Evolutionary conservation across 1,140 invertebrate species (phyloP).

Genomic region (Chelonus insularis): DNA sequence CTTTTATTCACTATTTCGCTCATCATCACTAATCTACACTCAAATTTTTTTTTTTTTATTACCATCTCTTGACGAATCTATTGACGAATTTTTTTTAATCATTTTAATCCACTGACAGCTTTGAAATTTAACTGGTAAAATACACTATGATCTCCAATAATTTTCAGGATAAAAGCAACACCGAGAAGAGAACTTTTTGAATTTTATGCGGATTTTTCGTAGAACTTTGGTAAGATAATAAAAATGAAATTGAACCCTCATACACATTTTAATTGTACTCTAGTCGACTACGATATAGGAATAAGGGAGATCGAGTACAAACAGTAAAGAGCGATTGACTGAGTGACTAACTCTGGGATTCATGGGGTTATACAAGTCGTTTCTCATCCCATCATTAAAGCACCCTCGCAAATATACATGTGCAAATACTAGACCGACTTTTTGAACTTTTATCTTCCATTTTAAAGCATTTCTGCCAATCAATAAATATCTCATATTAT

Average conservation of each 20-base stretch:
- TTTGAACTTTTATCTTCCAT: constrained; percentile 20
- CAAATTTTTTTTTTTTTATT: neutral
- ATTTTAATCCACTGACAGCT: neutral
- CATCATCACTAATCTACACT: constrained; percentile 5
- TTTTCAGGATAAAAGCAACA: no score
- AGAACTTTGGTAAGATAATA: neutral
- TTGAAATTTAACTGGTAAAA: no score
- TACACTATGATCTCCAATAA: no score
- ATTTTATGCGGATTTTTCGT: neutral
- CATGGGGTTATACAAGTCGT: constrained; percentile 38
- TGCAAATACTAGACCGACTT: constrained; percentile 39
- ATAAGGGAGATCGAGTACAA: constrained; percentile 5
- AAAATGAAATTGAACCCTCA: constrained; percentile 26
- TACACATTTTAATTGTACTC: constrained; percentile 49
- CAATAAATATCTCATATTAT: constrained; percentile 24
- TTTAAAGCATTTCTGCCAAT: constrained; percentile 27
- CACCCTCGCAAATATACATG: constrained; percentile 44
- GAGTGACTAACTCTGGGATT: constrained; percentile 44
- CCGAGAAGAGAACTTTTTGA: no score
- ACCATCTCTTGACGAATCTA: no score
- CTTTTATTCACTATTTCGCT: neutral
- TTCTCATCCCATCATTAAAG: constrained; percentile 27
- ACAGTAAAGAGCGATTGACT: constrained; percentile 45
- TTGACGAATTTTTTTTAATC: neutral
- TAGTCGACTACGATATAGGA: constrained; percentile 23